Base-by-base conservation (phyloP, 2,888 invertebrate species). In the Brachyptera putata region DNA sequence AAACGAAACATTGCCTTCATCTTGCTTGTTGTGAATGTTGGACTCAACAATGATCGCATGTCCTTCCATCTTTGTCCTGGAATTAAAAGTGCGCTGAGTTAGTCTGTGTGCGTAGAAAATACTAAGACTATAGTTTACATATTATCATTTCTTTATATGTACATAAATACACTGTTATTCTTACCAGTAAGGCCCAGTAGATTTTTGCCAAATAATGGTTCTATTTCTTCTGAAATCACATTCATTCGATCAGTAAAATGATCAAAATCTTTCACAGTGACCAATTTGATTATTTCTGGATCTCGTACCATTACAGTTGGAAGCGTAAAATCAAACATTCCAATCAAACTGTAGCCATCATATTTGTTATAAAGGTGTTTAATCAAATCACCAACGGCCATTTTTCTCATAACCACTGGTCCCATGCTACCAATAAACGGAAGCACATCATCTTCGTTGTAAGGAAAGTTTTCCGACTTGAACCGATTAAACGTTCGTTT, bases 221-320 rank as follows among this genome's bases (percentile, higher is more conserved):
- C 81, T 5, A 66, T 66, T 0, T 72, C 69, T 16, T 76, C 72
- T 3, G 72, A 69, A 3, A 79, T 76, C 73, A 66, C 68, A 2
- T 61, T 64, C 34, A 72, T 72, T 63, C 80, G 80, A 67, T 82
- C 79, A 0, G 76, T 64, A 66, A 82, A 82, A 64, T 77, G 77
- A 48, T 82, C 81, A 37, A 83, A 83, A 63, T 83, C 79, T 66
- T 81, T 83, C 1, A 83, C 74, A 0, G 78, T 75, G 16, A 82
- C 75, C 43, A 70, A 74, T 64, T 80, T 82, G 1, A 81, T 73
- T 11, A 82, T 58, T 41, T 82, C 81, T 0, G 79, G 79, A 67
- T 82, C 82, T 1, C 78, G 72, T 13, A 83, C 71, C 30, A 81
- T 62, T 3, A 78, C 60, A 0, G 76, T 58, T 0, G 79, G 79